Percentiles rank a stretch among this genome's conserved stretches.
These are phyloP conservation scores for Belgica antarctica DNA, from an alignment of 2,888 invertebrate genomes.

Conservation along the genomic window DNA sequence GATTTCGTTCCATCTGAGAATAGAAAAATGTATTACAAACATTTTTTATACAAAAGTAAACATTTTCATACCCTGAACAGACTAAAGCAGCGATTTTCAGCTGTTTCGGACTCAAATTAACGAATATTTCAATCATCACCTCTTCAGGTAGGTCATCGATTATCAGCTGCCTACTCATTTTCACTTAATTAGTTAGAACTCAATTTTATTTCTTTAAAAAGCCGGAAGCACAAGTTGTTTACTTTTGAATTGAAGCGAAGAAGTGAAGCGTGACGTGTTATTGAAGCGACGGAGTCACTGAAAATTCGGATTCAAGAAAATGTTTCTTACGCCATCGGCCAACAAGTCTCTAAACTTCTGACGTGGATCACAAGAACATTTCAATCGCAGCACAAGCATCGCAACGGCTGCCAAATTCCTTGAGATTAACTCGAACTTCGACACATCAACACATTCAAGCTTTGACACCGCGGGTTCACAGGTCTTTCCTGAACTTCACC, in stretches of 20 bases:
- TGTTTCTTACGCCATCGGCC: too few relatives aligned
- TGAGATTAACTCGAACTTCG: too few relatives aligned
- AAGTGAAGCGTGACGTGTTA: neutral
- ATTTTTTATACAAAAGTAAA: neutral
- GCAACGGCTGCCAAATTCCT: too few relatives aligned
- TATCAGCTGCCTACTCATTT: neutral
- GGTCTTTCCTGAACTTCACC: too few relatives aligned
- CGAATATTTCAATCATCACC: neutral
- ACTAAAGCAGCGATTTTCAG: conserved; percentile 6
- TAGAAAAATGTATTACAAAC: neutral
- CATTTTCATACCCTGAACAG: neutral
- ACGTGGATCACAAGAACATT: too few relatives aligned
- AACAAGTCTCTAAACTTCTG: too few relatives aligned
- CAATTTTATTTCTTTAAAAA: neutral
- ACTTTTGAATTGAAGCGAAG: too few relatives aligned
- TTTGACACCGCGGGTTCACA: too few relatives aligned
- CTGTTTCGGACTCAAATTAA: conserved; percentile 22
- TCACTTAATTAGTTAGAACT: neutral
- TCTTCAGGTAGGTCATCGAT: conserved; percentile 13
- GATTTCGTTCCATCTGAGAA: conserved; percentile 16
- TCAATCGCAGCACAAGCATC: too few relatives aligned
- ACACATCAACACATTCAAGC: too few relatives aligned
- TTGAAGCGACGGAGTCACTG: neutral
- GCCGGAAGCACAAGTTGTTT: neutral
- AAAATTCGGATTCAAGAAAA: neutral